Conservation (phyloP, 2,797 vertebrate genomes). For the Sebastes wilsoni region DNA sequence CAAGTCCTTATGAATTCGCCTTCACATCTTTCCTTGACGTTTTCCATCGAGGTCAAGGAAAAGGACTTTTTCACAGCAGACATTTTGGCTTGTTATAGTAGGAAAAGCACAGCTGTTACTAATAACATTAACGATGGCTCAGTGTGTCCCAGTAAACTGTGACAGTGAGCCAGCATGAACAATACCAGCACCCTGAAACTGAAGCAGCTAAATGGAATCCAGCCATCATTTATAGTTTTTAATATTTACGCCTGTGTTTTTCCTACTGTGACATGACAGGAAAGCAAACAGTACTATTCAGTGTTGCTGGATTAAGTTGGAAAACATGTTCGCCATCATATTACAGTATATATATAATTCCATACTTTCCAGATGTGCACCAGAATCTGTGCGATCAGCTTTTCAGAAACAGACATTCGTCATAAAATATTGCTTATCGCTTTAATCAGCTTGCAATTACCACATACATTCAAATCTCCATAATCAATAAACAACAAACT, state of each 20-base stretch:
- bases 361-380: neutral
- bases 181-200: neutral
- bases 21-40: too few species aligned
- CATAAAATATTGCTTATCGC: neutral
- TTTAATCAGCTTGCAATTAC: constrained; percentile 47
- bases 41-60: too few species aligned
- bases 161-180: neutral
- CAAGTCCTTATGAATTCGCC: too few species aligned
- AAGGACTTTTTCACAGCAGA: neutral
- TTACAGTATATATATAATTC: neutral
- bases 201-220: neutral
- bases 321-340: neutral
- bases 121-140: neutral
- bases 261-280: neutral
- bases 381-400: neutral
- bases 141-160: neutral
- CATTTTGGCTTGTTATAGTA: rapidly evolving
- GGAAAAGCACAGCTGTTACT: neutral
- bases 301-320: neutral
- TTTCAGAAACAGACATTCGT: neutral
- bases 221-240: rapidly evolving
- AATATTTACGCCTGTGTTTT: neutral
- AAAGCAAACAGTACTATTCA: too few species aligned
- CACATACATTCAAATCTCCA: constrained; percentile 3
- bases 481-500: neutral